Conservation (phyloP, 2,888 invertebrate genomes). For the Byasa hedistus region DNA sequence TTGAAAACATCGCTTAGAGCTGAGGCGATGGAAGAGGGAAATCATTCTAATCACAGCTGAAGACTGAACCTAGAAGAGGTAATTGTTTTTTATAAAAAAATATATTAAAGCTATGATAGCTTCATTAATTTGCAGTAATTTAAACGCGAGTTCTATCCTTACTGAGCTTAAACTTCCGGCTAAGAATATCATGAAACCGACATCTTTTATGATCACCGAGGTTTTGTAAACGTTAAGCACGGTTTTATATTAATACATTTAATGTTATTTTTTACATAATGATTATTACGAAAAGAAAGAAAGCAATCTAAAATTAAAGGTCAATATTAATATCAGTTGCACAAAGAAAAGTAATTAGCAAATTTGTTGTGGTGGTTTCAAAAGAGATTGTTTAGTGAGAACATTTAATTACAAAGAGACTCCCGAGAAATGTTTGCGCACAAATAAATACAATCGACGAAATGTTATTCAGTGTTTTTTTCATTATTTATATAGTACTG, state of each 20-base stretch:
- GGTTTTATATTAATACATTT: no score
- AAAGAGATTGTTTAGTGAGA: constrained; percentile 9
- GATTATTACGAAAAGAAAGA: neutral
- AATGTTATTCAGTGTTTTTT: neutral
- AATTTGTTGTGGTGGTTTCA: constrained; percentile 30
- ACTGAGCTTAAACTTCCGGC: no score
- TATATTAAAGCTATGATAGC: no score
- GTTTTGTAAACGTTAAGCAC: no score
- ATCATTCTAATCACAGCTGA: neutral
- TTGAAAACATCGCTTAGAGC: constrained; percentile 9
- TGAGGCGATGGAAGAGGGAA: neutral
- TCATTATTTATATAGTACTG: no score
- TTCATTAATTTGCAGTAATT: no score
- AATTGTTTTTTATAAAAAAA: neutral
- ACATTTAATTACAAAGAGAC: constrained; percentile 6
- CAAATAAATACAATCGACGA: constrained; percentile 1
- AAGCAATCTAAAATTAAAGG: neutral
- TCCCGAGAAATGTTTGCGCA: neutral
- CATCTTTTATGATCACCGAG: no score
- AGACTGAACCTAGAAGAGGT: neutral
- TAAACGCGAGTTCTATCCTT: no score
- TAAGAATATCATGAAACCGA: no score
- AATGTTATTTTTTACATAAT: no score
- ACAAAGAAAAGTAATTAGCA: constrained; percentile 38
- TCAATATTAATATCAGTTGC: constrained; percentile 17